Percentiles rank a stretch among this genome's conserved stretches.
These are phyloP conservation scores for Campylomormyrus tamandua DNA, from an alignment of 2,113 vertebrate genomes.

Conservation along the genomic window DNA sequence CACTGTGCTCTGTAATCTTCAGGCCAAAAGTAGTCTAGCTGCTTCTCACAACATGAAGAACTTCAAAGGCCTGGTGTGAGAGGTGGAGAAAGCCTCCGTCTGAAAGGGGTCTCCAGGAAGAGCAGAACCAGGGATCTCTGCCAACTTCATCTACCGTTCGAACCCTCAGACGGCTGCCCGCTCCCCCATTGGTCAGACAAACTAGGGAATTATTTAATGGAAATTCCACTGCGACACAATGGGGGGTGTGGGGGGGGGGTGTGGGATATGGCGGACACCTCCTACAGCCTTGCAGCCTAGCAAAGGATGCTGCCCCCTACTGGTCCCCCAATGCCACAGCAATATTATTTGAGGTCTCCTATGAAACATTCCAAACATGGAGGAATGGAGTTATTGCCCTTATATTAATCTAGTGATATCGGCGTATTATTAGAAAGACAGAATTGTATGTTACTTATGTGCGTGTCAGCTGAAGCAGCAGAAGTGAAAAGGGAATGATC, in stretches of 20 bases:
- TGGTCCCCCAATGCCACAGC: not conserved
- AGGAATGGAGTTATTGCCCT: not conserved
- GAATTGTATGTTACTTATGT: not conserved
- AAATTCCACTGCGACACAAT: not conserved
- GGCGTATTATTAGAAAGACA: not conserved
- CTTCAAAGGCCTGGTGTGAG: not conserved
- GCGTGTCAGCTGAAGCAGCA: not conserved
- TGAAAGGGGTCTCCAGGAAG: not conserved
- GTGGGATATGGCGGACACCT: not conserved
- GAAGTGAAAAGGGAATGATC: not conserved
- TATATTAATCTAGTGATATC: not conserved
- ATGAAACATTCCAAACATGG: not conserved
- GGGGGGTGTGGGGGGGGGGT: not conserved
- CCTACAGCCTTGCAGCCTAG: not conserved
- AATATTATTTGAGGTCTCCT: not conserved
- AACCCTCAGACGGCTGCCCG: not conserved
- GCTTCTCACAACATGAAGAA: not conserved
- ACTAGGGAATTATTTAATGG: not conserved
- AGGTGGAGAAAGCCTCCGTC: not conserved
- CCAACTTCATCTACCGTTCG: not conserved
- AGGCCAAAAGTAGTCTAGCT: not conserved
- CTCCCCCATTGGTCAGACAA: not conserved
- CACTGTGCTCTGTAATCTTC: not conserved
- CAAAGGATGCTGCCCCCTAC: not conserved
- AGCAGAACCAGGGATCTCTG: not conserved